These are phyloP conservation scores for Volucella bombylans DNA, from an alignment of 2,888 invertebrate species.

Conservation along the genomic window DNA sequence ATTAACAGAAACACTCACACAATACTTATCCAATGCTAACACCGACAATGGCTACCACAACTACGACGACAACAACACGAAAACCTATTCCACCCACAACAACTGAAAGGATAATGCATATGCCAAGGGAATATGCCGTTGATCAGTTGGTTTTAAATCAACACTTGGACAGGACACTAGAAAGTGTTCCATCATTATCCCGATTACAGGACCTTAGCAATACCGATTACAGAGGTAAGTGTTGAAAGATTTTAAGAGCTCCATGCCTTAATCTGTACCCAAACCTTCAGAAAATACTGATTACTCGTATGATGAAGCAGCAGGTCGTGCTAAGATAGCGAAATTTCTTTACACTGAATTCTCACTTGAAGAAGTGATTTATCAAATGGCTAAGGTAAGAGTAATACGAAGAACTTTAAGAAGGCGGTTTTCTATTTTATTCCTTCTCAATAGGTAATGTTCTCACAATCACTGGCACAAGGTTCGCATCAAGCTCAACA, in stretches of 20 bases:
- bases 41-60: conserved; percentile 72
- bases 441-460: conserved; percentile 86
- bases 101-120: conserved; percentile 77
- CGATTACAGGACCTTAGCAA: conserved; percentile 79
- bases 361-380: conserved; percentile 89
- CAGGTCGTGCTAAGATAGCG: conserved; percentile 87
- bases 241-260: background rate
- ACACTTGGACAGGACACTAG: conserved; percentile 77
- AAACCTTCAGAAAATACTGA: conserved; percentile 81
- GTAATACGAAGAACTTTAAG: conserved; percentile 7
- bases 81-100: conserved; percentile 69
- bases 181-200: conserved; percentile 80
- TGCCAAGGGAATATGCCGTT: conserved; percentile 74
- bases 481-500: conserved; percentile 88
- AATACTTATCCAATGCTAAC: conserved; percentile 71
- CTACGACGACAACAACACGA: conserved; percentile 77
- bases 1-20: conserved; percentile 70
- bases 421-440: conserved; percentile 9
- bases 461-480: conserved; percentile 88
- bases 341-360: conserved; percentile 90
- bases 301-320: conserved; percentile 85
- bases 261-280: background rate
- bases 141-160: conserved; percentile 66
- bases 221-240: conserved; percentile 75
- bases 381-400: conserved; percentile 88